phyloP scores from a whole-genome alignment of 1,140 invertebrate genomes.

The Ips typographus region DNA sequence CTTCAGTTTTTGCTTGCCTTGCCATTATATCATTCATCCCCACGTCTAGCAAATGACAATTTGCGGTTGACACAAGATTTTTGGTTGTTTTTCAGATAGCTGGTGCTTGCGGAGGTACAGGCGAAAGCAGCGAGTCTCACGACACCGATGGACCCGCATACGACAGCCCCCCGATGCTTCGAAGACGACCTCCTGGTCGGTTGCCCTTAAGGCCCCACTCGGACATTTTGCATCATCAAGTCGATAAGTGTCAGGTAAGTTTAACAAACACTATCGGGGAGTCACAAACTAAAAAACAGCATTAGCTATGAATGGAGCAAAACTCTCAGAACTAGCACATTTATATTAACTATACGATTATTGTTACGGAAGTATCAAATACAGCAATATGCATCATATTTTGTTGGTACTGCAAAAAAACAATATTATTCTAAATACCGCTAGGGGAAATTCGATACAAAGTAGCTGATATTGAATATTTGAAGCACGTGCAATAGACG shows the following conservation, averaged over 20 bases:
- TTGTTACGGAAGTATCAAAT: too few species aligned
- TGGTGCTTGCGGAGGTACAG: constrained; percentile 53
- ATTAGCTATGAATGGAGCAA: too few species aligned
- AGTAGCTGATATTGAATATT: too few species aligned
- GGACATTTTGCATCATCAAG: constrained; percentile 63
- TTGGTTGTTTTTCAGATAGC: constrained; percentile 53
- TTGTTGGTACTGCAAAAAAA: too few species aligned
- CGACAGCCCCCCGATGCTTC: constrained; percentile 60
- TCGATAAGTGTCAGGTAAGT: constrained; percentile 64
- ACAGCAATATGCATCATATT: too few species aligned
- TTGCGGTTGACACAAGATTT: not conserved
- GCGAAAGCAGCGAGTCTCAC: constrained; percentile 63
- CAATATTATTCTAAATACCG: too few species aligned
- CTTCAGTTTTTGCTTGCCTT: not conserved
- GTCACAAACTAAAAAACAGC: not conserved
- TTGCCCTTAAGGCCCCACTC: constrained; percentile 55
- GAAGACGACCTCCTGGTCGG: constrained; percentile 50
- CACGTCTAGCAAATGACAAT: not conserved
- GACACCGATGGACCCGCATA: constrained; percentile 59
- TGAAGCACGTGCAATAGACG: too few species aligned
- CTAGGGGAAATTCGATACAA: too few species aligned
- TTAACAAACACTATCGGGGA: too few species aligned
- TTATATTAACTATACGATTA: too few species aligned
- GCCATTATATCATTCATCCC: not conserved
- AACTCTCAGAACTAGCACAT: too few species aligned